Percentiles rank a stretch among this genome's conserved stretches.
Evolutionary conservation across 2,797 vertebrate genomes (phyloP).

Genomic region (Tangara arthus): DNA sequence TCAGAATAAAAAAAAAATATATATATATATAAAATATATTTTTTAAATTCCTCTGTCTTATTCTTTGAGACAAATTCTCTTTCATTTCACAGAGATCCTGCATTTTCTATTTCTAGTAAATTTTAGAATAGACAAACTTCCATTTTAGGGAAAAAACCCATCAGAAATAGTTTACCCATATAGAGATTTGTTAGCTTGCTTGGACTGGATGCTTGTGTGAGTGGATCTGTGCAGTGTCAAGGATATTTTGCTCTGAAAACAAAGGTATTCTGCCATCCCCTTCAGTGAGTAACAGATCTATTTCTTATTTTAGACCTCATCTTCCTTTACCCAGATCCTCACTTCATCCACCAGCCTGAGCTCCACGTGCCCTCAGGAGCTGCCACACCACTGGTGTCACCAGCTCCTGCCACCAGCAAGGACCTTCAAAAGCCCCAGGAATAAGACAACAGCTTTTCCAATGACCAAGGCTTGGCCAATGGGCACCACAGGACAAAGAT

Average conservation of each 20-base stretch:
- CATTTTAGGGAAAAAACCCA: neutral
- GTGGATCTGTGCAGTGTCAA: accelerated
- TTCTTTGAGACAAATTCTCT: neutral
- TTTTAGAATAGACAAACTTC: neutral
- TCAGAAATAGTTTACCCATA: neutral
- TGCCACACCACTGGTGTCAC: neutral
- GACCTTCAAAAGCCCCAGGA: neutral
- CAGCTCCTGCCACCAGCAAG: neutral
- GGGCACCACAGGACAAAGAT: neutral
- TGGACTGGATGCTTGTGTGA: neutral
- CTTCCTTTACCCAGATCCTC: neutral
- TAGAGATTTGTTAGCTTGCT: neutral
- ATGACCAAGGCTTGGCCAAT: no score
- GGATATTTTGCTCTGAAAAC: neutral
- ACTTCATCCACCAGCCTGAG: neutral
- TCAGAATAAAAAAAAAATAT: neutral
- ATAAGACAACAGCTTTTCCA: neutral
- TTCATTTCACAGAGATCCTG: neutral
- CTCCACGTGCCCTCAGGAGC: accelerated
- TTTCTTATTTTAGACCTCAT: neutral
- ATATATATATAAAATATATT: neutral
- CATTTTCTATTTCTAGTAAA: neutral
- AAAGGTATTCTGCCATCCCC: neutral
- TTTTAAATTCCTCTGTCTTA: neutral
- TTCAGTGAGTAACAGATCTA: neutral